These are phyloP conservation scores for Carettochelys insculpta DNA, from an alignment of 2,113 vertebrate genomes.

Conservation along the genomic window DNA sequence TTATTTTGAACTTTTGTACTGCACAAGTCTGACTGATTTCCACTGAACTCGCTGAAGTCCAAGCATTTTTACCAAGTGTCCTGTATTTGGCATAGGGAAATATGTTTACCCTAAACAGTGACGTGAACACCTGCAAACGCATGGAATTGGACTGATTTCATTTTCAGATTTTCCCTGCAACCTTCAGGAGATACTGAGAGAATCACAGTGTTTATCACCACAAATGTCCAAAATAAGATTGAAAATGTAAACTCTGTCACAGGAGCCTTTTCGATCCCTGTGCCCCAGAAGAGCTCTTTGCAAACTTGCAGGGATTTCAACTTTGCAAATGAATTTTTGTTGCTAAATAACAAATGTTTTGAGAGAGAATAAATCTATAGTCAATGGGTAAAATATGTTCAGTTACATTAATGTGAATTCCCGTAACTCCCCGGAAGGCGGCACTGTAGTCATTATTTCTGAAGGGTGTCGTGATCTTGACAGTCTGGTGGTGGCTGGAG, in stretches of 20 bases:
- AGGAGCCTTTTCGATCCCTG: not conserved
- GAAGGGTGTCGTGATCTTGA: not conserved
- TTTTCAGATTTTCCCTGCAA: not conserved
- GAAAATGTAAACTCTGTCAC: accelerated
- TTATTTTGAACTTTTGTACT: no score
- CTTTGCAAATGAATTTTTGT: not conserved
- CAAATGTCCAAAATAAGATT: not conserved
- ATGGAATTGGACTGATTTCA: not conserved
- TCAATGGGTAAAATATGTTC: not conserved
- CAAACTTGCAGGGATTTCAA: not conserved
- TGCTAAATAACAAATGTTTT: not conserved
- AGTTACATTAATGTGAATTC: not conserved
- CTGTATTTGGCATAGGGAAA: no score
- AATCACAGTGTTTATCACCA: not conserved
- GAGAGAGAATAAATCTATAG: not conserved
- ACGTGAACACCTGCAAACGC: not conserved
- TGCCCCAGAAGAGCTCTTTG: not conserved
- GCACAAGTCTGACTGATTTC: no score
- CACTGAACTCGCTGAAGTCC: no score
- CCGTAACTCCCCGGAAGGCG: not conserved
- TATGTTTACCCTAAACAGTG: no score
- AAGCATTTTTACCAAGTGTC: no score
- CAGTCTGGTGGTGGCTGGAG: not conserved
- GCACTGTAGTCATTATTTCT: accelerated
- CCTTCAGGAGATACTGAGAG: not conserved